Percentiles rank a stretch among this genome's conserved stretches.
phyloP scores from a whole-genome alignment of 2,113 vertebrate species.

The Sinocyclocheilus maitianheensis region DNA sequence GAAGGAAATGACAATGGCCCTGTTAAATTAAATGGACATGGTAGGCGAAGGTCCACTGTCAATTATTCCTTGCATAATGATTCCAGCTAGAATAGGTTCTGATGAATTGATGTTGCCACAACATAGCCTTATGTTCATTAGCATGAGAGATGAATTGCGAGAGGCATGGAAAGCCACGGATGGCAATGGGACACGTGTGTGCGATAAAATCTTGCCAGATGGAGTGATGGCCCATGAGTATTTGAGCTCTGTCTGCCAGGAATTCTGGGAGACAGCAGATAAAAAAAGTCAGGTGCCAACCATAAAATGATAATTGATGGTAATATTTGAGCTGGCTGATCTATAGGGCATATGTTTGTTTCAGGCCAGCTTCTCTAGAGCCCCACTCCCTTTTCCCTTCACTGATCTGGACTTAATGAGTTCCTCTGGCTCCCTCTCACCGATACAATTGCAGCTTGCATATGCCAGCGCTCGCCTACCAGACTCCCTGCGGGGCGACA shows the following conservation, averaged over 20 bases:
- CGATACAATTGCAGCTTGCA: conserved; percentile 27
- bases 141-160: conserved; percentile 12
- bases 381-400: conserved; percentile 41
- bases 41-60: background rate
- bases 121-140: background rate
- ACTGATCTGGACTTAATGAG: conserved; percentile 57
- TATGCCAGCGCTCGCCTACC: background rate
- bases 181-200: background rate
- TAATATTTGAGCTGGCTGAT: conserved; percentile 47
- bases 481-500: background rate
- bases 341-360: conserved; percentile 50
- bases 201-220: conserved; percentile 43
- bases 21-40: background rate
- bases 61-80: background rate
- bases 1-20: background rate
- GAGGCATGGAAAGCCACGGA: background rate
- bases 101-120: conserved; percentile 34
- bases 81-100: conserved; percentile 16
- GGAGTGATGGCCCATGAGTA: conserved; percentile 31
- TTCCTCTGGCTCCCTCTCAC: conserved; percentile 45
- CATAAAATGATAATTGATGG: conserved; percentile 48
- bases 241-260: conserved; percentile 15
- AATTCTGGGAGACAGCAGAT: conserved; percentile 17
- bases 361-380: conserved; percentile 37
- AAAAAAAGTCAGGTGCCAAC: conserved; percentile 45